phyloP scores from a whole-genome alignment of 2,797 vertebrate species.

The Pelochelys cantorii region DNA sequence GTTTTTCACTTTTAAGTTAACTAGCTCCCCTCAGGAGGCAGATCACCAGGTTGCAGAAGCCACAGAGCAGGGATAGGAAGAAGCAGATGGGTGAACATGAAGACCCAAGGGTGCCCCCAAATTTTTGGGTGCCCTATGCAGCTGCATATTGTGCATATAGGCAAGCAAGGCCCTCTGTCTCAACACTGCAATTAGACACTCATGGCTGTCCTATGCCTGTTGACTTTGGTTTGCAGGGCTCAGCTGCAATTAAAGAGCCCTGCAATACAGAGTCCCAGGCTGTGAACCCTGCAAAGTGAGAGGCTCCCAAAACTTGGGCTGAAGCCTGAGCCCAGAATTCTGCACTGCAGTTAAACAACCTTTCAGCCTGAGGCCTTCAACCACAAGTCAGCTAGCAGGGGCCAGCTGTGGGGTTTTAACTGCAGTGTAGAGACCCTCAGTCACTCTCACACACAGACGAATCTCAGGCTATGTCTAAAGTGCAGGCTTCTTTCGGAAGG shows the following conservation, averaged over 20 bases:
- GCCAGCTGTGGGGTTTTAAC: neutral
- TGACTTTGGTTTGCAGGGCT: neutral
- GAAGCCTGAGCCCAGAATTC: neutral
- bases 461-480: neutral
- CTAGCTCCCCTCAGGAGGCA: no score
- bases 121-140: no score
- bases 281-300: neutral
- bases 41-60: no score
- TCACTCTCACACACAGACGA: neutral
- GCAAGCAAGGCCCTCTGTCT: neutral
- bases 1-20: no score
- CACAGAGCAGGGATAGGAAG: no score
- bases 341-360: neutral
- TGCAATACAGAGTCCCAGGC: no score
- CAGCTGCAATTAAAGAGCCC: neutral
- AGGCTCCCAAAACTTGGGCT: neutral
- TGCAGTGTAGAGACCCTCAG: neutral
- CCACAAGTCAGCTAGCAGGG: neutral
- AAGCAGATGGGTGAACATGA: no score
- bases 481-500: no score
- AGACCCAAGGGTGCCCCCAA: no score
- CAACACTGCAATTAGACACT: neutral
- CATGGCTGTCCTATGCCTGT: neutral
- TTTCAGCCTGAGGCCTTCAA: neutral
- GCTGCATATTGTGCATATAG: no score